Conservation (phyloP, 2,113 vertebrate species). For the Lepisosteus oculatus region DNA sequence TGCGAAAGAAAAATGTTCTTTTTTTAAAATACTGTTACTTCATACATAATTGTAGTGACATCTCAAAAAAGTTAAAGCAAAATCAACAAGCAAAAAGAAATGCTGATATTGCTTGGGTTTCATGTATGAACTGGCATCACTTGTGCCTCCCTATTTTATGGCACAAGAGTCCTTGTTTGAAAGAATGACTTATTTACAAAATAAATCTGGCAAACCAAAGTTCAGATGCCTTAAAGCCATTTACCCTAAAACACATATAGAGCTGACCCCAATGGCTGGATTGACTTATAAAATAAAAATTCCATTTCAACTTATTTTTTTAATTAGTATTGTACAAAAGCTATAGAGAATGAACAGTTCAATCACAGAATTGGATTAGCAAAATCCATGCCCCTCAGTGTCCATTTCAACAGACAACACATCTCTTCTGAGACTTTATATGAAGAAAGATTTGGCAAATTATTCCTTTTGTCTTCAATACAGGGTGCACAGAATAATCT, state of each 20-base stretch:
- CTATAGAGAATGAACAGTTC: conserved; percentile 88
- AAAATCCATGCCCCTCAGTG: conserved; percentile 65
- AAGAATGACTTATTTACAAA: conserved; percentile 95
- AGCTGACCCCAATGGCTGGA: conserved; percentile 84
- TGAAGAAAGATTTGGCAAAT: conserved; percentile 85
- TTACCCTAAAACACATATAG: conserved; percentile 84
- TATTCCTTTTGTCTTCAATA: conserved; percentile 67
- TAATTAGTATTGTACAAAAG: conserved; percentile 92
- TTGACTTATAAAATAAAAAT: conserved; percentile 99
- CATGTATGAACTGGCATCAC: conserved; percentile 61
- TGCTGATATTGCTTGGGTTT: conserved; percentile 70
- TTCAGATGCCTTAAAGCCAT: conserved; percentile 92
- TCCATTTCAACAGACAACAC: conserved; percentile 58
- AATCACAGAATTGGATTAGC: conserved; percentile 77
- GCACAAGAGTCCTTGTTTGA: conserved; percentile 81
- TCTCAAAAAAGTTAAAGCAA: too few relatives aligned
- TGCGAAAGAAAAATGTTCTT: too few relatives aligned
- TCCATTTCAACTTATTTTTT: conserved; percentile 77
- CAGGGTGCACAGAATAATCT: conserved; percentile 72
- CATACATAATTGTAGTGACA: too few relatives aligned
- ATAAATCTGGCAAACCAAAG: conserved; percentile 70
- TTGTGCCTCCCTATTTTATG: conserved; percentile 90
- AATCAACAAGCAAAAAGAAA: conserved; percentile 13
- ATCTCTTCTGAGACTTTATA: conserved; percentile 64
- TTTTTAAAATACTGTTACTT: too few relatives aligned